A percentile compares a stretch with the other conserved stretches of the same genome.
Conservation (phyloP, 1,140 invertebrate species). For the Cydia amplana region DNA sequence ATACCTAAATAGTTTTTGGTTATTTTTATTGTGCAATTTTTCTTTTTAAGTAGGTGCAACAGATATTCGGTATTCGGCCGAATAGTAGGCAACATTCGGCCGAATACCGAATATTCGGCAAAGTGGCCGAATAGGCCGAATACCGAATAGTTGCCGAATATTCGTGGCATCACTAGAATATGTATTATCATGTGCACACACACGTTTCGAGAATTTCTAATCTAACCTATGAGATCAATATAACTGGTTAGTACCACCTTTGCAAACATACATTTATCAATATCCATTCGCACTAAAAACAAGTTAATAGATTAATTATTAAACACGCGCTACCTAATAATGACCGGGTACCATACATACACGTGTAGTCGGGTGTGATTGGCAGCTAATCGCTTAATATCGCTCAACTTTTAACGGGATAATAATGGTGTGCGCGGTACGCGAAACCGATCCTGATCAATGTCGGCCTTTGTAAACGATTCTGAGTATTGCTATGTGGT, state of each 20-base stretch:
- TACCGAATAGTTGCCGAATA: no score
- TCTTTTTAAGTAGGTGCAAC: no score
- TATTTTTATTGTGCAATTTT: no score
- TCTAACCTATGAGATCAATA: not conserved
- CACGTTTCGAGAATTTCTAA: not conserved
- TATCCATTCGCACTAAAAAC: not conserved
- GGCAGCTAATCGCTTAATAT: conserved; percentile 5
- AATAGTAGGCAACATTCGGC: no score
- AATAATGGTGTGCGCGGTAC: not conserved
- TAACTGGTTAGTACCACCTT: not conserved
- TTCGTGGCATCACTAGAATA: no score
- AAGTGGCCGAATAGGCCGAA: no score
- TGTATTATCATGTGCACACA: not conserved
- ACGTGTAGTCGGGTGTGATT: conserved; percentile 6
- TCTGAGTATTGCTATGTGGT: not conserved
- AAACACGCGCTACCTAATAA: not conserved
- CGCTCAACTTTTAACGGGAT: not conserved
- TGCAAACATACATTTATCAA: conserved; percentile 1
- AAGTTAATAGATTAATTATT: not conserved
- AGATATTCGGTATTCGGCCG: no score
- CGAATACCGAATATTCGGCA: no score
- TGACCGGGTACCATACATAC: not conserved
- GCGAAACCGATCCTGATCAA: conserved; percentile 20
- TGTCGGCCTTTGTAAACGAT: not conserved
- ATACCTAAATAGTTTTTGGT: no score